Evolutionary conservation across 1,140 invertebrate genomes (phyloP).

Genomic region (Spodoptera litura): DNA sequence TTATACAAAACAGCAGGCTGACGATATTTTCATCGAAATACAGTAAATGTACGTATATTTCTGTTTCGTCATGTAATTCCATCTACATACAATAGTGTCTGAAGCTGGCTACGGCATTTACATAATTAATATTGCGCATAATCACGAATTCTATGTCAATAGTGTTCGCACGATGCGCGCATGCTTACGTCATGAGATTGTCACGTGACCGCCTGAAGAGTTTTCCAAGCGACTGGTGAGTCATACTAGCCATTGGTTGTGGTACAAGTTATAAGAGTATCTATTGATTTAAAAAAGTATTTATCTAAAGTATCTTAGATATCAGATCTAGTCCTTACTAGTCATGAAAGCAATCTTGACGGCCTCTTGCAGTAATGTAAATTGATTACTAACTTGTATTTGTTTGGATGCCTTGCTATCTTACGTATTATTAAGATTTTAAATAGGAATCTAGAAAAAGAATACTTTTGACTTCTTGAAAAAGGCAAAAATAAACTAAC

Average conservation of each 20-base stretch:
- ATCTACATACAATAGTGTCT: conserved; percentile 36
- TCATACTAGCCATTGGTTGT: conserved; percentile 52
- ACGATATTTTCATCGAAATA: conserved; percentile 1
- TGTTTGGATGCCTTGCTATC: too few species aligned
- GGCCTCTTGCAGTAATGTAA: too few species aligned
- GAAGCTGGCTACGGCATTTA: conserved; percentile 50
- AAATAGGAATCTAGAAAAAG: too few species aligned
- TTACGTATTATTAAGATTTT: too few species aligned
- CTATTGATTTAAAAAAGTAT: background rate
- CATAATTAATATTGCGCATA: conserved; percentile 56
- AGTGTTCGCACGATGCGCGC: conserved; percentile 45
- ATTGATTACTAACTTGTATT: too few species aligned
- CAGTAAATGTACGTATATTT: background rate
- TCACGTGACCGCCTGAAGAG: conserved; percentile 69
- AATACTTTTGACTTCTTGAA: too few species aligned
- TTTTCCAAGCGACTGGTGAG: conserved; percentile 68
- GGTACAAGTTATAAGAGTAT: conserved; percentile 52
- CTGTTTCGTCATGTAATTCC: conserved; percentile 5
- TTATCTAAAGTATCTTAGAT: too few species aligned
- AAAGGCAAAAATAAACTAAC: too few species aligned
- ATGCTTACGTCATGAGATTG: conserved; percentile 61
- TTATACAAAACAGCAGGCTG: background rate
- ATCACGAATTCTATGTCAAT: conserved; percentile 54
- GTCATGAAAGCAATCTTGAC: too few species aligned
- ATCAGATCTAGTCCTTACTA: too few species aligned